A percentile compares a stretch with the other conserved stretches of the same genome.
Evolutionary conservation across 1,140 invertebrate species (phyloP).

Genomic region (Leptinotarsa undecemlineata): DNA sequence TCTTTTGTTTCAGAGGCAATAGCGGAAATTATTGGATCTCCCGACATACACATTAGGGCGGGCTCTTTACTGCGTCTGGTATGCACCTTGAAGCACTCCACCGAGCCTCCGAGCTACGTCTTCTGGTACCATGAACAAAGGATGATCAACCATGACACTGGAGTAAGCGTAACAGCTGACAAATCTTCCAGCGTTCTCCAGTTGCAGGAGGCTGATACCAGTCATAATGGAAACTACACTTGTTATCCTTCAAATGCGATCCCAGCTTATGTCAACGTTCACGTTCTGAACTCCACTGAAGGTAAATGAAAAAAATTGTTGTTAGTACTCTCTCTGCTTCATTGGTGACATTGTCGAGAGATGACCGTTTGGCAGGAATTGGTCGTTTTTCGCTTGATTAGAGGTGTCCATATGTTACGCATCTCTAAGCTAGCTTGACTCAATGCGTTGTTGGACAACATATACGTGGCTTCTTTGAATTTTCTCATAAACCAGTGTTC

Average conservation of each 20-base stretch:
- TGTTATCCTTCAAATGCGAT: constrained; percentile 71
- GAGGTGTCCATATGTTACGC: no score
- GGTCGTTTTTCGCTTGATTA: no score
- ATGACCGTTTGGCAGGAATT: no score
- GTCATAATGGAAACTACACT: constrained; percentile 68
- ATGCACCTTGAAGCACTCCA: constrained; percentile 70
- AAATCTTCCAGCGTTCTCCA: constrained; percentile 59
- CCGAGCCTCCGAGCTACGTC: constrained; percentile 73
- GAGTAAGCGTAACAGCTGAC: constrained; percentile 55
- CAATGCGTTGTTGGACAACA: no score
- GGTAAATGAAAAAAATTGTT: constrained; percentile 41
- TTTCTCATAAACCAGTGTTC: no score
- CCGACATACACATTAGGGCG: constrained; percentile 75
- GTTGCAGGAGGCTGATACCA: constrained; percentile 60
- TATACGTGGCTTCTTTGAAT: no score
- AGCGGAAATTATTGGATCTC: constrained; percentile 73
- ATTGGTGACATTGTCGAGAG: no score
- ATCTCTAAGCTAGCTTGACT: no score
- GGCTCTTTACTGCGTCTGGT: constrained; percentile 72
- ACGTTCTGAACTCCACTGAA: constrained; percentile 61
- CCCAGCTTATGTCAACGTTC: constrained; percentile 68
- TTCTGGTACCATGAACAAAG: constrained; percentile 78
- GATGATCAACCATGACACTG: constrained; percentile 74
- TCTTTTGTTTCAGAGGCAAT: constrained; percentile 64
- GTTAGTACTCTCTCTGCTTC: no score